Evolutionary conservation across 1,140 invertebrate genomes (phyloP).

Genomic region (Rhagoletis pomonella): DNA sequence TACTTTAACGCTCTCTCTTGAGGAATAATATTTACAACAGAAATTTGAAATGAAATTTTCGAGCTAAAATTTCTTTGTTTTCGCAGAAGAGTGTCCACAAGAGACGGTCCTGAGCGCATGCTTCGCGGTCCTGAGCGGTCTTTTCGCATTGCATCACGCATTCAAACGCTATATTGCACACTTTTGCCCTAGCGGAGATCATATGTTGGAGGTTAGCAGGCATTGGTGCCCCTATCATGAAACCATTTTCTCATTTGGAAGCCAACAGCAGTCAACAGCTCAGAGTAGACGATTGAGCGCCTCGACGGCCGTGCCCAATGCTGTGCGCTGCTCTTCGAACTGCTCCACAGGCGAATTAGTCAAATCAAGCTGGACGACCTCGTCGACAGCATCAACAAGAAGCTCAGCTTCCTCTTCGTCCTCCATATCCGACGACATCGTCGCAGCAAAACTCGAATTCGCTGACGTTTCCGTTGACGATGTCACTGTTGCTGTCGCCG

Average conservation of each 20-base stretch:
- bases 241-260: slow-evolving; percentile 64
- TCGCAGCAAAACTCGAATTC: not conserved
- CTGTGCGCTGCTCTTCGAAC: slow-evolving; percentile 57
- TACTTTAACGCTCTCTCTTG: not conserved
- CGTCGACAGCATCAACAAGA: slow-evolving; percentile 16
- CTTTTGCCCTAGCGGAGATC: not conserved
- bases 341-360: slow-evolving; percentile 22
- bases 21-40: not conserved
- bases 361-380: slow-evolving; percentile 19
- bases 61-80: too few relatives aligned
- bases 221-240: slow-evolving; percentile 55
- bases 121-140: too few relatives aligned
- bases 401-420: not conserved
- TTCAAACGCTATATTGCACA: not conserved
- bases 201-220: not conserved
- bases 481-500: slow-evolving; percentile 44
- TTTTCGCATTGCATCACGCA: not conserved
- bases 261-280: slow-evolving; percentile 48
- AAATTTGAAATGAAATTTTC: too few relatives aligned
- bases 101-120: too few relatives aligned
- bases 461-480: not conserved
- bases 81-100: too few relatives aligned
- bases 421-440: not conserved
- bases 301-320: slow-evolving; percentile 66
- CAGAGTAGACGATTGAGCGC: slow-evolving; percentile 69